Conservation (phyloP, 2,797 vertebrate genomes). For the Telmatherina bonti region DNA sequence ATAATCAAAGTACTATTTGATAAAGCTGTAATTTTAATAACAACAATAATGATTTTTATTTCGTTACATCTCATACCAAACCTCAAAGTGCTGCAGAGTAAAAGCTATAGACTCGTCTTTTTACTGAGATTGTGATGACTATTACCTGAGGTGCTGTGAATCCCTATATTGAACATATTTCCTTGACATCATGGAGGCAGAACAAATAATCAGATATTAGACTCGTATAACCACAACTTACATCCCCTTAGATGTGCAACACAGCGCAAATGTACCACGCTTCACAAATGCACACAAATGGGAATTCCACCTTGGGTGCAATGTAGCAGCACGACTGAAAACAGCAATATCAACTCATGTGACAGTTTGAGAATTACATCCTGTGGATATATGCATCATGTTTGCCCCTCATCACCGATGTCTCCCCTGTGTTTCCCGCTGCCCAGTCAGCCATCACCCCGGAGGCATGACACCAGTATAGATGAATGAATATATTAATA, state of each 20-base stretch:
- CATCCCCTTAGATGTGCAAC: constrained; percentile 39
- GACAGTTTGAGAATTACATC: constrained; percentile 63
- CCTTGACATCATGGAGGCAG: constrained; percentile 41
- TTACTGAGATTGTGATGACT: constrained; percentile 13
- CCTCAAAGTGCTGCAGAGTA: no score
- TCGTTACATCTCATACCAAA: no score
- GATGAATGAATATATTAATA: constrained; percentile 48
- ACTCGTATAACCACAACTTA: constrained; percentile 37
- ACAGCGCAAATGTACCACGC: constrained; percentile 12
- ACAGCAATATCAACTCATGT: constrained; percentile 60
- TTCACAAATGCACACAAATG: constrained; percentile 40
- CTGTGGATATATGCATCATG: constrained; percentile 55
- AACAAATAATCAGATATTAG: constrained; percentile 64
- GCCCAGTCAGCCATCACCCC: constrained; percentile 26
- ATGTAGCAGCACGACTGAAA: constrained; percentile 57
- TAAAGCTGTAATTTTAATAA: no score
- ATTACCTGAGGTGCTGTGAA: constrained; percentile 50
- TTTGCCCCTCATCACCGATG: constrained; percentile 54
- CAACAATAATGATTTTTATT: no score
- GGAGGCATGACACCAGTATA: constrained; percentile 25
- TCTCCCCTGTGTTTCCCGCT: constrained; percentile 32
- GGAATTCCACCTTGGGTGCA: constrained; percentile 58
- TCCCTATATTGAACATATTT: constrained; percentile 61
- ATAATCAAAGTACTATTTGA: neutral
- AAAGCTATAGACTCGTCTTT: constrained; percentile 37